Evolutionary conservation across 2,113 vertebrate species (phyloP).

Genomic region (Prietella phreatophila): DNA sequence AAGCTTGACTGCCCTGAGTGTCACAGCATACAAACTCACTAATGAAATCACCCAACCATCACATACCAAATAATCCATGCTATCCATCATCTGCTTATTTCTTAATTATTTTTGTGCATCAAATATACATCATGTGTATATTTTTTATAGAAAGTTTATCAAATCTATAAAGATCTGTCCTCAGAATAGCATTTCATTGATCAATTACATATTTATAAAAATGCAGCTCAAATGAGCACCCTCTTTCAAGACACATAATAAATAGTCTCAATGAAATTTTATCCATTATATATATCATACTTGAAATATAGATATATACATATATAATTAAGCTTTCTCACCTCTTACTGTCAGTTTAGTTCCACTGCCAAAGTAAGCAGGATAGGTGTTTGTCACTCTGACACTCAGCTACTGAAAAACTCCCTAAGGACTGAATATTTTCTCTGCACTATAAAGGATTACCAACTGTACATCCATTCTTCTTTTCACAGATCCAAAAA

Average conservation of each 20-base stretch:
- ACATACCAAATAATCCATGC: not conserved
- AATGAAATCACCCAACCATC: not conserved
- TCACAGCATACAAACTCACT: constrained; percentile 2
- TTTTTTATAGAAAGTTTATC: not conserved
- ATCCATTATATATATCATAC: not conserved
- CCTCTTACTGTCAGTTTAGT: constrained; percentile 74
- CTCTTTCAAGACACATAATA: not conserved
- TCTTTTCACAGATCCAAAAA: not conserved
- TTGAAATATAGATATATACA: not conserved
- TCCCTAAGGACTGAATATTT: not conserved
- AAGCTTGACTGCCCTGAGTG: constrained; percentile 32
- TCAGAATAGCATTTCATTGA: not conserved
- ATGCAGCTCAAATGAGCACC: not conserved
- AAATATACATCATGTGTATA: not conserved
- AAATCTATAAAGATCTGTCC: not conserved
- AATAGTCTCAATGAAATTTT: not conserved
- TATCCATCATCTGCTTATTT: not conserved
- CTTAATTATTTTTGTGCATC: not conserved
- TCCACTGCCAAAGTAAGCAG: constrained; percentile 72
- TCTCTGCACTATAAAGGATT: not conserved
- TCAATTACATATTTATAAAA: not conserved
- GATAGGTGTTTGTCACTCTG: constrained; percentile 67
- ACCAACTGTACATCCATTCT: not conserved
- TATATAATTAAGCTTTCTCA: constrained; percentile 48
- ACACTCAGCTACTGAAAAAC: constrained; percentile 66